Conservation (phyloP, 2,797 vertebrate species). For the Malacoraja senta region DNA sequence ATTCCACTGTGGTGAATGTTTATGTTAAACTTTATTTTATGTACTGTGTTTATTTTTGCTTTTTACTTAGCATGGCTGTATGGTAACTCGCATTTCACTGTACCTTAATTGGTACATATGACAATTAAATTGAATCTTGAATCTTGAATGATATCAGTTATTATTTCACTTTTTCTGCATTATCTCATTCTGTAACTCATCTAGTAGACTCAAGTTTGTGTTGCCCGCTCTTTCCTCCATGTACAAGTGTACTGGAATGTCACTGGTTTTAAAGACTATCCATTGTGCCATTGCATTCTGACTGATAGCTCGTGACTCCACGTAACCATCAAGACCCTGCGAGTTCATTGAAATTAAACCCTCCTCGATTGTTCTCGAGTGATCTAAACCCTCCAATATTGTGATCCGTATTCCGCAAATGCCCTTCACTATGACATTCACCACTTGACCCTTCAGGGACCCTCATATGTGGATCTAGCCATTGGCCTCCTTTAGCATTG, state of each 20-base stretch:
- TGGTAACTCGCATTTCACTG: no score
- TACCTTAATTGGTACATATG: no score
- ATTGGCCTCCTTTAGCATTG: background rate
- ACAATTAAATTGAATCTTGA: no score
- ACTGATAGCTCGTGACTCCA: background rate
- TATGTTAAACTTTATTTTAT: no score
- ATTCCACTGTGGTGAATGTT: no score
- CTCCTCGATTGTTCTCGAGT: background rate
- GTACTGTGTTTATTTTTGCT: no score
- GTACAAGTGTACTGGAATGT: background rate
- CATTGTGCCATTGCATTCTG: background rate
- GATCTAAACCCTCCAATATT: background rate
- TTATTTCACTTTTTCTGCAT: background rate
- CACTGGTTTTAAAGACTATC: background rate
- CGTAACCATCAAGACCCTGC: background rate
- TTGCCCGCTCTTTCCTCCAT: background rate
- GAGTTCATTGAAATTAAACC: background rate
- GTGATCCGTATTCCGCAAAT: background rate
- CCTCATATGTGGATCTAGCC: background rate
- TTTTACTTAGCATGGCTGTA: no score
- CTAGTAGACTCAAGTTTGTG: background rate
- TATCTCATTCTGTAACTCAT: background rate
- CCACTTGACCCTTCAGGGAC: background rate
- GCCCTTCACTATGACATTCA: background rate
- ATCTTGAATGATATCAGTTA: background rate